Evolutionary conservation across 2,113 vertebrate genomes (phyloP).

Genomic region (Coryphaenoides rupestris): DNA sequence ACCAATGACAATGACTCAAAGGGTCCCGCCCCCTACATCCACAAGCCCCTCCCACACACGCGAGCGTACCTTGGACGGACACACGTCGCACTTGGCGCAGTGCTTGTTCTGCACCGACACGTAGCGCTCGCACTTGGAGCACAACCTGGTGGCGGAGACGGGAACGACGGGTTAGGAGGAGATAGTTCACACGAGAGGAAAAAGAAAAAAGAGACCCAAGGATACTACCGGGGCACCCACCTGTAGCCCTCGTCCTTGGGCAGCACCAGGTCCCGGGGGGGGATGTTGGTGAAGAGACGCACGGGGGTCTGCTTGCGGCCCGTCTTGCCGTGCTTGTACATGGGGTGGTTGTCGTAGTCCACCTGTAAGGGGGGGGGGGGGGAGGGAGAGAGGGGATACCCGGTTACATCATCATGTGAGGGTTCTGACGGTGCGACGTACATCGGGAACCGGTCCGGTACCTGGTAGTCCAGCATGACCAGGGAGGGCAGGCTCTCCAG

Average conservation of each 20-base stretch:
- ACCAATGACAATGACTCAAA: no score
- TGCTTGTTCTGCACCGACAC: conserved; percentile 85
- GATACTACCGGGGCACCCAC: conserved; percentile 53
- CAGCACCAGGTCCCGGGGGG: conserved; percentile 75
- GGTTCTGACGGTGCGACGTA: no score
- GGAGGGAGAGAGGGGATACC: no score
- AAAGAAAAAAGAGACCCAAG: no score
- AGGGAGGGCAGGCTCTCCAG: conserved; percentile 84
- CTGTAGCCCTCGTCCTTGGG: conserved; percentile 90
- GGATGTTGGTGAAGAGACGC: conserved; percentile 89
- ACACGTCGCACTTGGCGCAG: conserved; percentile 83
- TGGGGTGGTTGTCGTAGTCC: conserved; percentile 94
- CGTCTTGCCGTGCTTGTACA: conserved; percentile 91
- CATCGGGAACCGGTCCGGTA: conserved; percentile 44
- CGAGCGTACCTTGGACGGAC: conserved; percentile 92
- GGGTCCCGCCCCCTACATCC: no score
- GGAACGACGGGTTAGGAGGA: background rate
- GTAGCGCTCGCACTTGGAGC: conserved; percentile 79
- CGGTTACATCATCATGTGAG: no score
- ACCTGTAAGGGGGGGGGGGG: conserved; percentile 82
- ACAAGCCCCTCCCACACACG: no score
- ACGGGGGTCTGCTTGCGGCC: conserved; percentile 93
- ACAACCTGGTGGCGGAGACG: conserved; percentile 76
- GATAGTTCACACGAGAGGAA: no score
- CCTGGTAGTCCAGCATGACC: conserved; percentile 96